Evolutionary conservation across 2,113 vertebrate genomes (phyloP).

Genomic region (Podiceps cristatus): DNA sequence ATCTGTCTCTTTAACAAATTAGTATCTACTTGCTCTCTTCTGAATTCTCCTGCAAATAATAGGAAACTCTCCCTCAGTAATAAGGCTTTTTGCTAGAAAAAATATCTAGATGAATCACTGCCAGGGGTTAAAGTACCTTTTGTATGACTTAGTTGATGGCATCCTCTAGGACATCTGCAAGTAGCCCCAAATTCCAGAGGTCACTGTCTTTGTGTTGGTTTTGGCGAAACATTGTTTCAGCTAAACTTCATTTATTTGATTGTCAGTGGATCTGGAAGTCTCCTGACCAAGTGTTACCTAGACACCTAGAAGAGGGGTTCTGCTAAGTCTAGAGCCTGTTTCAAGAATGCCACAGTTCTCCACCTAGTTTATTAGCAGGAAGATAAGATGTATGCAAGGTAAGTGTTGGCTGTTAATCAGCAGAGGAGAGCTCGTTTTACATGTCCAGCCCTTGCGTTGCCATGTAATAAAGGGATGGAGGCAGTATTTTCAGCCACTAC

Average conservation of each 20-base stretch:
- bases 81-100: slow-evolving; percentile 12
- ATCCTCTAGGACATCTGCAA: slow-evolving; percentile 46
- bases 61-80: slow-evolving; percentile 35
- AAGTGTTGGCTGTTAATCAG: rapidly evolving
- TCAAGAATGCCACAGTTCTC: not conserved
- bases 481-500: not conserved
- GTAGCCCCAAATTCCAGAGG: slow-evolving; percentile 50
- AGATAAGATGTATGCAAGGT: not conserved
- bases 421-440: not conserved
- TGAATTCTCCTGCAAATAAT: slow-evolving; percentile 71
- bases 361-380: not conserved
- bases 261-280: not conserved
- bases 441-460: not conserved
- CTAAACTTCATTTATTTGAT: not conserved
- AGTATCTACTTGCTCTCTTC: slow-evolving; percentile 49
- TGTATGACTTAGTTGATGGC: slow-evolving; percentile 6
- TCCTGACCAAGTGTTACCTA: not conserved
- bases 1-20: slow-evolving; percentile 64
- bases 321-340: not conserved
- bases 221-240: not conserved
- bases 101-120: not conserved
- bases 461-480: not conserved
- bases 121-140: slow-evolving; percentile 46
- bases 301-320: not conserved
- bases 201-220: slow-evolving; percentile 27